Conservation (phyloP, 2,888 invertebrate genomes). For the Andrena bicolor region DNA sequence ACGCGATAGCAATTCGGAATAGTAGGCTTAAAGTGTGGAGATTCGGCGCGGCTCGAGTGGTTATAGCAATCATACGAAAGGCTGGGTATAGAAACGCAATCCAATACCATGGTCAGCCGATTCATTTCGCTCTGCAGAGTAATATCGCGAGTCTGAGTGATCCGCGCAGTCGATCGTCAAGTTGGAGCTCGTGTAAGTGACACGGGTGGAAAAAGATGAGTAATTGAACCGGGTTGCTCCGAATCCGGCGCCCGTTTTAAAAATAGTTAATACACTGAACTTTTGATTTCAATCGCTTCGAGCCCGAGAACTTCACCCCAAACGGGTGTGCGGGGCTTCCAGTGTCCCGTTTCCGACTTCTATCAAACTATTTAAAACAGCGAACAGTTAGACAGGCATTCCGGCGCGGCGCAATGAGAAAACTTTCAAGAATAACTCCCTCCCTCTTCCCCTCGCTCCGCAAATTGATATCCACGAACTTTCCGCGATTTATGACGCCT, state of each 20-base stretch:
- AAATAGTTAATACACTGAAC: neutral
- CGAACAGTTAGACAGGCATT: neutral
- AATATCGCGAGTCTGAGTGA: no score
- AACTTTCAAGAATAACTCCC: conserved; percentile 17
- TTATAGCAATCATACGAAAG: no score
- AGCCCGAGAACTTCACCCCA: neutral
- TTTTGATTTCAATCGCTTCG: neutral
- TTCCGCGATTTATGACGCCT: conserved; percentile 32
- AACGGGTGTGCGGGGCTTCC: neutral
- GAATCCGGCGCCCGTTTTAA: neutral
- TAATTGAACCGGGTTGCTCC: neutral
- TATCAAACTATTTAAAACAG: neutral
- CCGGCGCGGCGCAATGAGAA: conserved; percentile 6
- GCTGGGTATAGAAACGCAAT: no score
- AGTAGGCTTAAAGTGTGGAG: no score
- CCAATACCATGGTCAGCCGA: no score
- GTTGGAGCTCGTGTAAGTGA: no score
- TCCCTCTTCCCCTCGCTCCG: neutral
- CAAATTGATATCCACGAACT: conserved; percentile 34
- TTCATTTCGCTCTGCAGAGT: no score
- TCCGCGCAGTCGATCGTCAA: no score
- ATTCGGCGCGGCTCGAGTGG: no score
- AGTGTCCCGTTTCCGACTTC: neutral
- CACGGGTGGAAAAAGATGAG: no score
- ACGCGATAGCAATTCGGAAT: no score